phyloP scores from a whole-genome alignment of 2,888 invertebrate species.

The Lithophane socia region DNA sequence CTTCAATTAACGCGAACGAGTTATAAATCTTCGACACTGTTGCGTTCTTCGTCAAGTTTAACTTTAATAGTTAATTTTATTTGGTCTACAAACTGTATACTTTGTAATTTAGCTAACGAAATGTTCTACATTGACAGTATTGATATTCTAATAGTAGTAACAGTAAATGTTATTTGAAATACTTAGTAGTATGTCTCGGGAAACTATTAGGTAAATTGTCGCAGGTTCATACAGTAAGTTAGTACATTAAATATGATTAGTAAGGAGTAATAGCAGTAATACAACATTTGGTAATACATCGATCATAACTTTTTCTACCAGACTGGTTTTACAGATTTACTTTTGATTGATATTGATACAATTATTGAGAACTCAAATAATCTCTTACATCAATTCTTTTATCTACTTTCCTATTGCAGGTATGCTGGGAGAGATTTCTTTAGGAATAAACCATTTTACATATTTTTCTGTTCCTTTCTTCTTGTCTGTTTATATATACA shows the following conservation, averaged over 20 bases:
- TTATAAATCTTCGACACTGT: conserved; percentile 27
- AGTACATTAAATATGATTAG: neutral
- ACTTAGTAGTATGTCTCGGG: conserved; percentile 11
- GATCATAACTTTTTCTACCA: neutral
- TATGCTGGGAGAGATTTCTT: too few relatives aligned
- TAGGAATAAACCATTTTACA: too few relatives aligned
- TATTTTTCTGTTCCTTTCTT: too few relatives aligned
- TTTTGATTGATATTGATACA: neutral
- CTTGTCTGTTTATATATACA: too few relatives aligned
- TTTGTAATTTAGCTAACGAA: conserved; percentile 34
- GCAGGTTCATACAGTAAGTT: neutral
- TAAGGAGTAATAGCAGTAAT: neutral
- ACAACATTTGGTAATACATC: neutral
- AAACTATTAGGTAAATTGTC: conserved; percentile 3
- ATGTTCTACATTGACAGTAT: conserved; percentile 8
- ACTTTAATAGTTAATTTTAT: conserved; percentile 19
- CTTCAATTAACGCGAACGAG: conserved; percentile 9
- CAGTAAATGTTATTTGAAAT: conserved; percentile 14
- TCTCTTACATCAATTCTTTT: too few relatives aligned
- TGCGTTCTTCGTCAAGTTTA: conserved; percentile 23
- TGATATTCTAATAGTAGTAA: conserved; percentile 5
- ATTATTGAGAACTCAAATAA: neutral
- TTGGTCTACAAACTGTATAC: conserved; percentile 29
- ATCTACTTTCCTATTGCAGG: too few relatives aligned
- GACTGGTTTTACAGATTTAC: neutral